phyloP scores from a whole-genome alignment of 1,140 invertebrate genomes.

The Drosophila busckii region DNA sequence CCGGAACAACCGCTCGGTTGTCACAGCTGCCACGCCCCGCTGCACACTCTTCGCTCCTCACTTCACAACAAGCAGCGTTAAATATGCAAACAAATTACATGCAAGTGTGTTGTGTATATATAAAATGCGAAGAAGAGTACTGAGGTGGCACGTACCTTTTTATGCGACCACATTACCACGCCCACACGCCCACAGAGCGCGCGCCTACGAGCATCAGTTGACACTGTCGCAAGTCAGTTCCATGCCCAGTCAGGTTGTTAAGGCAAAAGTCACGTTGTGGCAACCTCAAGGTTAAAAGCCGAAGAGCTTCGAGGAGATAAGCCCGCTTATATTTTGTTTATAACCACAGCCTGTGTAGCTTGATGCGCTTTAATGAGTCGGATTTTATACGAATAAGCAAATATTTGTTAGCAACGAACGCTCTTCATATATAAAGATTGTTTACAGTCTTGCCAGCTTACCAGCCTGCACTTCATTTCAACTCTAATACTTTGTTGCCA shows the following conservation, averaged over 20 bases:
- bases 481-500: background rate
- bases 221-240: constrained; percentile 34
- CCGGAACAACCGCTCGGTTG: constrained; percentile 45
- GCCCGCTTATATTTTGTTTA: constrained; percentile 45
- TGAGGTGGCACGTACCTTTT: constrained; percentile 49
- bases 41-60: too few species aligned
- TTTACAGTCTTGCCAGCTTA: background rate
- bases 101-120: constrained; percentile 17
- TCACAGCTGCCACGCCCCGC: constrained; percentile 4
- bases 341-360: constrained; percentile 34
- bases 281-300: constrained; percentile 60
- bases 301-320: constrained; percentile 40
- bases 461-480: background rate
- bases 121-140: constrained; percentile 14
- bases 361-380: constrained; percentile 26
- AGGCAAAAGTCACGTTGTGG: constrained; percentile 58
- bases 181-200: background rate
- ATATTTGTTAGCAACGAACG: too few species aligned
- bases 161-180: constrained; percentile 42
- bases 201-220: constrained; percentile 35
- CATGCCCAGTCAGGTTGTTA: constrained; percentile 33
- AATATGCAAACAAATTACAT: constrained; percentile 61
- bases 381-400: constrained; percentile 21
- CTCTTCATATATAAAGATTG: too few species aligned
- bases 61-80: constrained; percentile 5